Evolutionary conservation across 2,888 invertebrate genomes (phyloP), one percentile per base, ranked within the genome.

Genomic region (Catocala sponsa): DNA sequence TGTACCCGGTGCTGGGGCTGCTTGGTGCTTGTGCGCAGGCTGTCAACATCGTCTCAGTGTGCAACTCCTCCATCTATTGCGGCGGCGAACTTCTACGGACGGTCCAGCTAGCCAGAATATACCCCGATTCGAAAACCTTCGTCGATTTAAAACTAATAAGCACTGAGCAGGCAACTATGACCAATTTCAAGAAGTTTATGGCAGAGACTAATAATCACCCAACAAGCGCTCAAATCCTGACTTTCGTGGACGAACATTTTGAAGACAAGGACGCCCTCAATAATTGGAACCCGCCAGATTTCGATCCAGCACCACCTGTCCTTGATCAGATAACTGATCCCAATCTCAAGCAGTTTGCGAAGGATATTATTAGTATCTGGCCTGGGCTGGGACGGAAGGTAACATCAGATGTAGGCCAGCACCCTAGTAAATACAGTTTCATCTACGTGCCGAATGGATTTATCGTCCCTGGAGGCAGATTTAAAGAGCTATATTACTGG

Each of bases 401-500:
- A 68, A 95, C 94, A 58, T 83, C 91, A 0, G 95, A 95, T 71
- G 96, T 96, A 0, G 79, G 80, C 2, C 60, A 84, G 10, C 86
- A 95, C 71, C 91, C 95, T 64, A 90, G 96, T 68, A 91, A 92
- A 63, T 95, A 96, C 80, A 97, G 97, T 51, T 95, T 97, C 65
- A 92, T 97, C 43, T 96, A 96, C 75, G 95, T 97, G 12, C 96
- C 97, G 0, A 95, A 97, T 72, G 96, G 96, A 51, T 96, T 97
- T 63, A 95, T 97, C 55, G 96, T 95, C 74, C 97, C 95, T 44
- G 96, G 97, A 78, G 95, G 98, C 70, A 84, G 98, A 84, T 95
- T 98, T 91, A 91, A 95, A 83, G 97, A 97, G 80, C 90, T 96
- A 53, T 98, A 98, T 86, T 98, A 98, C 85, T 98, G 98, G 98